Conservation (phyloP, 1,140 invertebrate genomes). For the Megalopta genalis region DNA sequence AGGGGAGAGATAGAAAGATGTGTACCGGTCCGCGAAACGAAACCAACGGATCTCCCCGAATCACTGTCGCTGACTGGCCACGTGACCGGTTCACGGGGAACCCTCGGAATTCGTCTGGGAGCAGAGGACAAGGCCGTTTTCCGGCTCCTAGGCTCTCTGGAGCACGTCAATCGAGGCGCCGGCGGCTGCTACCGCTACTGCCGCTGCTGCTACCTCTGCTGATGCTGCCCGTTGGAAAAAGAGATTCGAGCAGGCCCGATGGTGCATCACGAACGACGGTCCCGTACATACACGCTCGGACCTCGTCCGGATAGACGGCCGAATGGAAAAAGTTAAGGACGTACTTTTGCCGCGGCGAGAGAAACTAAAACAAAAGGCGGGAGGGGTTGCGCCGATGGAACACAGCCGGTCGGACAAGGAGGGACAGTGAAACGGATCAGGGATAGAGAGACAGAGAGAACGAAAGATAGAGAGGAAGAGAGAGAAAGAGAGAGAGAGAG, state of each 20-base stretch:
- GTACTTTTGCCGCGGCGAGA: conserved; percentile 33
- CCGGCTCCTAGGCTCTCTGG: neutral
- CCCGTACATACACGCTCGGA: conserved; percentile 14
- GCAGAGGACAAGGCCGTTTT: conserved; percentile 6
- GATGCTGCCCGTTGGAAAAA: neutral
- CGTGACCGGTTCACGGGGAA: conserved; percentile 54
- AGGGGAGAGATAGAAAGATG: neutral
- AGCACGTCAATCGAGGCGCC: neutral
- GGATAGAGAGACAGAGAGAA: conserved; percentile 41
- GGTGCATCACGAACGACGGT: neutral
- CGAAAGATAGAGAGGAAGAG: conserved; percentile 38
- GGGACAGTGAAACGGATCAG: conserved; percentile 17
- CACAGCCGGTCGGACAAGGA: neutral
- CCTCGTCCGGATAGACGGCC: conserved; percentile 6
- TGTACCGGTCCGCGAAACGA: neutral
- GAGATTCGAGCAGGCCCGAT: neutral
- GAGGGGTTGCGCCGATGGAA: conserved; percentile 18
- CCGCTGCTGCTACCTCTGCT: neutral
- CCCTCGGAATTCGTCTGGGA: conserved; percentile 16
- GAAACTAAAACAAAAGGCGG: conserved; percentile 38
- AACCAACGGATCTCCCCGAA: conserved; percentile 23
- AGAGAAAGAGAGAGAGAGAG: conserved; percentile 39
- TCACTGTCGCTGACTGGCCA: conserved; percentile 51
- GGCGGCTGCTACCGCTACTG: neutral
- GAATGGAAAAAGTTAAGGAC: conserved; percentile 44